Percentiles rank a stretch among this genome's conserved stretches.
phyloP scores from a whole-genome alignment of 2,113 vertebrate genomes.

The Fregetta grallaria region DNA sequence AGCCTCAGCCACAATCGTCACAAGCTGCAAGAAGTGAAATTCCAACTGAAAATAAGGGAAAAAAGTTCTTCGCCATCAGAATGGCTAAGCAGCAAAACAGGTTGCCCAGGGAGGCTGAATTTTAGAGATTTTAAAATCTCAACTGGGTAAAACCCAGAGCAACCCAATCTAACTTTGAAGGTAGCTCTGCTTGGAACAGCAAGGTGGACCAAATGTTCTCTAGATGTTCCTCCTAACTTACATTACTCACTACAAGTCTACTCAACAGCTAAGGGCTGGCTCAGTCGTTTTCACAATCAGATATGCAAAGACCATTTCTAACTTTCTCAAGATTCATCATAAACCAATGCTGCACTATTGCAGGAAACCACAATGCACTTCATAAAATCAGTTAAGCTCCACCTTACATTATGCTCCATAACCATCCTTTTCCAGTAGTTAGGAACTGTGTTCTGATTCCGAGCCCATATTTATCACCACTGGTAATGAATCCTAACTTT shows the following conservation, averaged over 20 bases:
- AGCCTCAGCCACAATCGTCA: not conserved
- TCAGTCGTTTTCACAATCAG: not conserved
- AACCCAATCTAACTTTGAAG: not conserved
- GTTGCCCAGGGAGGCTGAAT: not conserved
- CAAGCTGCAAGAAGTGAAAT: not conserved
- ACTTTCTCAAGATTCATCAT: not conserved
- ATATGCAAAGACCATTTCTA: not conserved
- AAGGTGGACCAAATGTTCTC: not conserved
- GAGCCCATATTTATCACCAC: not conserved
- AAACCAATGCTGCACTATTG: not conserved
- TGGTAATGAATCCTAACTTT: not conserved
- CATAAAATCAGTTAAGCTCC: not conserved
- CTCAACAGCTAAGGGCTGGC: not conserved
- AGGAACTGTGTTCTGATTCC: not conserved
- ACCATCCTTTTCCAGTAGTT: not conserved
- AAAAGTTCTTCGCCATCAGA: not conserved
- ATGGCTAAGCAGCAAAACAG: not conserved
- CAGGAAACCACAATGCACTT: not conserved
- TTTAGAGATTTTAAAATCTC: not conserved
- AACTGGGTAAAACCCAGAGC: not conserved
- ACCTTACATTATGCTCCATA: not conserved
- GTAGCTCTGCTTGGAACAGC: not conserved
- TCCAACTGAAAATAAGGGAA: not conserved
- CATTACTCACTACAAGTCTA: not conserved
- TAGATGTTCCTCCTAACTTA: not conserved